Conservation (phyloP, 1,140 invertebrate genomes). For the Coboldia fuscipes region DNA sequence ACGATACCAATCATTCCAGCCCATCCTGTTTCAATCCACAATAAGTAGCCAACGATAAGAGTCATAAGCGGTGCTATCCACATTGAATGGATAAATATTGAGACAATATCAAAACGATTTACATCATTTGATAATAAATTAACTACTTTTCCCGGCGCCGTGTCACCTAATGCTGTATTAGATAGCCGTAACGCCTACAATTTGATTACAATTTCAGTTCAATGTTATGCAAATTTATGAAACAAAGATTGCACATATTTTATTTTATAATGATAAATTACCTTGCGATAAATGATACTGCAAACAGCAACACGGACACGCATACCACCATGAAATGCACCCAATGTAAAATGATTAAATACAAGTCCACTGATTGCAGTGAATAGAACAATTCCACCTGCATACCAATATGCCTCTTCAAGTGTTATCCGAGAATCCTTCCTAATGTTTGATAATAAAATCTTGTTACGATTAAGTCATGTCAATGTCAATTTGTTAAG, state of each 20-base stretch:
- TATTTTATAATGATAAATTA: slow-evolving; percentile 8
- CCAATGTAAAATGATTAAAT: slow-evolving; percentile 35
- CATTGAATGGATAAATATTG: slow-evolving; percentile 20
- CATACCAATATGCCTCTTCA: slow-evolving; percentile 29
- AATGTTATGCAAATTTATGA: background rate
- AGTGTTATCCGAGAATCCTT: slow-evolving; percentile 12
- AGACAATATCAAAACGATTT: slow-evolving; percentile 18
- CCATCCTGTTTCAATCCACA: slow-evolving; percentile 23
- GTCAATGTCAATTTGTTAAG: no score
- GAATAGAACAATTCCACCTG: slow-evolving; percentile 30
- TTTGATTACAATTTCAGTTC: no score
- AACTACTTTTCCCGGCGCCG: slow-evolving; percentile 49
- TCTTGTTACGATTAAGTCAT: no score
- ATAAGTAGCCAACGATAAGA: slow-evolving; percentile 12
- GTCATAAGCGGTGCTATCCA: slow-evolving; percentile 32
- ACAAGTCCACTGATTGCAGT: slow-evolving; percentile 26
- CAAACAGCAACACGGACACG: slow-evolving; percentile 34
- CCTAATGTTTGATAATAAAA: background rate
- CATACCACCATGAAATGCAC: slow-evolving; percentile 34
- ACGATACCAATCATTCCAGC: slow-evolving; percentile 28
- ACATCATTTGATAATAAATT: slow-evolving; percentile 44
- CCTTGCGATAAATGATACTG: slow-evolving; percentile 44
- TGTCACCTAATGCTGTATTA: slow-evolving; percentile 42
- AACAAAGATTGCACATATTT: background rate
- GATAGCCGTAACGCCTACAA: slow-evolving; percentile 35